These are phyloP conservation scores for Pterocles gutturalis DNA, from an alignment of 2,113 vertebrate species.

Conservation along the genomic window DNA sequence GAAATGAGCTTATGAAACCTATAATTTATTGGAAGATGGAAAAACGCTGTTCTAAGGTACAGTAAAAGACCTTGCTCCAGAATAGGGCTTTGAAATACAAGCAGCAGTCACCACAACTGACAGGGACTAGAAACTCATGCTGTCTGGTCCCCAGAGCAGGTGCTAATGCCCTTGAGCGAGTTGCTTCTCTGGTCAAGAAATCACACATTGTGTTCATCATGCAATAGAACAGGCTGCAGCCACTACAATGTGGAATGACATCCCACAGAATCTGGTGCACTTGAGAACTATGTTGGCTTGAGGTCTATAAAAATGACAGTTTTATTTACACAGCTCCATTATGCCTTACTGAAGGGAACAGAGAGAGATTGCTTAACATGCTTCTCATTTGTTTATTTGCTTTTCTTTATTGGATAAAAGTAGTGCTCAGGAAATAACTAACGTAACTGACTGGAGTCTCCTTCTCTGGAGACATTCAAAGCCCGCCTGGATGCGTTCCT, in stretches of 20 bases:
- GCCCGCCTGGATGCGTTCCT: no score
- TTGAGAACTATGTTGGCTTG: neutral
- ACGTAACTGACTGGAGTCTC: no score
- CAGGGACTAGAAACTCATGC: neutral
- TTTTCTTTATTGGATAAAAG: slow-evolving; percentile 43
- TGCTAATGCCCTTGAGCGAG: neutral
- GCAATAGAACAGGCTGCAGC: neutral
- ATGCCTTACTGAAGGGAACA: neutral
- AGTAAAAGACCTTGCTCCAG: neutral
- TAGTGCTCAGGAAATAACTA: slow-evolving; percentile 13
- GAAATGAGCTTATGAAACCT: neutral
- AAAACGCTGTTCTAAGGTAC: neutral
- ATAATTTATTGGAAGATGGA: neutral
- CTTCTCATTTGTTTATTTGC: slow-evolving; percentile 45
- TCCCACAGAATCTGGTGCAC: neutral
- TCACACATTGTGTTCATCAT: neutral
- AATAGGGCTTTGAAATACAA: neutral
- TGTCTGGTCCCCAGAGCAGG: neutral
- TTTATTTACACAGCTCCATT: slow-evolving; percentile 37
- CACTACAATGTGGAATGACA: neutral
- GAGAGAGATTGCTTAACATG: slow-evolving; percentile 11
- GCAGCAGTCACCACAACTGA: neutral
- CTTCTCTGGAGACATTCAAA: no score
- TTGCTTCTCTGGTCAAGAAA: neutral
- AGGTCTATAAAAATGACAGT: slow-evolving; percentile 4